These are phyloP conservation scores for Elmis aenea DNA, from an alignment of 2,888 invertebrate genomes.

Conservation along the genomic window DNA sequence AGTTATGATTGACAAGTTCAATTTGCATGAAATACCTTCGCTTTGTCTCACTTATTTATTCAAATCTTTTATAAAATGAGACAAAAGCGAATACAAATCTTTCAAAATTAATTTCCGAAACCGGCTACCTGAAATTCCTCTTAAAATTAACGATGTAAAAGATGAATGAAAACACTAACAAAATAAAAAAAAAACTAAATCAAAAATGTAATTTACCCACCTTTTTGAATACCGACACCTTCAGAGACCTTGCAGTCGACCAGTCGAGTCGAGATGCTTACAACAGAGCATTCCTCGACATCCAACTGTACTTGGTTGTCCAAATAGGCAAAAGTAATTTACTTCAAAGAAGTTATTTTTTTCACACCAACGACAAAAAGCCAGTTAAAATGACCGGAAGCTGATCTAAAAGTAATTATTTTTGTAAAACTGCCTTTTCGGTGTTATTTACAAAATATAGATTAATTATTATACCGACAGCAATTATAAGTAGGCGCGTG, in stretches of 20 bases:
- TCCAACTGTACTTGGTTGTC: slow-evolving; percentile 12
- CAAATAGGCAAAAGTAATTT: slow-evolving; percentile 30
- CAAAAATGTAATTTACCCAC: slow-evolving; percentile 36
- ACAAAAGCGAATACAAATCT: too few relatives aligned
- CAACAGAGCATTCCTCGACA: background rate
- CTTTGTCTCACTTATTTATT: too few relatives aligned
- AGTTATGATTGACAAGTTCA: too few relatives aligned
- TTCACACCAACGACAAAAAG: slow-evolving; percentile 32
- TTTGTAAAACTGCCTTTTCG: slow-evolving; percentile 12
- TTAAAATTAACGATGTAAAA: slow-evolving; percentile 34
- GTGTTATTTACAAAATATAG: slow-evolving; percentile 9
- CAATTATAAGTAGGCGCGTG: too few relatives aligned
- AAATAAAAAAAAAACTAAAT: slow-evolving; percentile 33
- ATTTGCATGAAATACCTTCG: too few relatives aligned
- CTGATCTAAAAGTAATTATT: slow-evolving; percentile 34
- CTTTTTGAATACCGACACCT: slow-evolving; percentile 32
- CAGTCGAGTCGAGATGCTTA: slow-evolving; percentile 1
- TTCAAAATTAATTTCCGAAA: slow-evolving; percentile 12
- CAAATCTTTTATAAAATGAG: too few relatives aligned
- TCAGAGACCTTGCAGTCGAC: slow-evolving; percentile 15
- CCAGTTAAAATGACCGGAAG: slow-evolving; percentile 34
- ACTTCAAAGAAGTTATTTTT: slow-evolving; percentile 34
- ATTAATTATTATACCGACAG: background rate
- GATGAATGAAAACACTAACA: slow-evolving; percentile 36
- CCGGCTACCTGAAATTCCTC: slow-evolving; percentile 34